A percentile compares a stretch with the other conserved stretches of the same genome.
phyloP scores from a whole-genome alignment of 2,797 vertebrate genomes.

The Sternarchorhynchus goeldii region DNA sequence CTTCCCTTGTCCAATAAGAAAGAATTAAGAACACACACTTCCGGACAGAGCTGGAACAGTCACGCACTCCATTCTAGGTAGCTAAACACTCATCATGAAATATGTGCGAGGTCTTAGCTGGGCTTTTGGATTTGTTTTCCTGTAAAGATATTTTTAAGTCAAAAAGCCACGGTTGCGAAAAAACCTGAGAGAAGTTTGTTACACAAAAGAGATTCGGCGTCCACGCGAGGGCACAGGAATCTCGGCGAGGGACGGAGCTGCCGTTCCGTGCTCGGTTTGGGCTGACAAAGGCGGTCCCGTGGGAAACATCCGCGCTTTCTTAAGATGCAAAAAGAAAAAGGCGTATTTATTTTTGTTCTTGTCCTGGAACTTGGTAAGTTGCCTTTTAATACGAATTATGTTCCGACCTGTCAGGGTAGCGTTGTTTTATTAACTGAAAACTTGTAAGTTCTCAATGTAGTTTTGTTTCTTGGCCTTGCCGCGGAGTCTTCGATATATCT shows the following conservation, averaged over 20 bases:
- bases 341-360: slow-evolving; percentile 11
- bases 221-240: neutral
- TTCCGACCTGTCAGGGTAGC: too few species aligned
- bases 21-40: slow-evolving; percentile 29
- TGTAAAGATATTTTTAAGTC: neutral
- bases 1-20: slow-evolving; percentile 37
- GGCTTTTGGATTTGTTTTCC: neutral
- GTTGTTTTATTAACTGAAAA: too few species aligned
- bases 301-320: slow-evolving; percentile 43
- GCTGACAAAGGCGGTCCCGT: slow-evolving; percentile 50
- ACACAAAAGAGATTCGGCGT: neutral
- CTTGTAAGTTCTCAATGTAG: too few species aligned
- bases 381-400: too few species aligned
- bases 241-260: neutral
- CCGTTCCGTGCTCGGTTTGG: slow-evolving; percentile 15
- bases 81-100: slow-evolving; percentile 30
- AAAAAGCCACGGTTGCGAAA: neutral
- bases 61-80: slow-evolving; percentile 8
- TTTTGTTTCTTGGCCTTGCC: too few species aligned
- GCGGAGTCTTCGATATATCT: too few species aligned
- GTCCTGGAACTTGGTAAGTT: slow-evolving; percentile 49
- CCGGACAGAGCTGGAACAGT: slow-evolving; percentile 40
- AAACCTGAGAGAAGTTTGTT: slow-evolving; percentile 13
- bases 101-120: slow-evolving; percentile 18
- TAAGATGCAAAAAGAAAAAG: slow-evolving; percentile 47